Conservation (phyloP, 2,797 vertebrate species). For the Hylomyscus alleni region DNA sequence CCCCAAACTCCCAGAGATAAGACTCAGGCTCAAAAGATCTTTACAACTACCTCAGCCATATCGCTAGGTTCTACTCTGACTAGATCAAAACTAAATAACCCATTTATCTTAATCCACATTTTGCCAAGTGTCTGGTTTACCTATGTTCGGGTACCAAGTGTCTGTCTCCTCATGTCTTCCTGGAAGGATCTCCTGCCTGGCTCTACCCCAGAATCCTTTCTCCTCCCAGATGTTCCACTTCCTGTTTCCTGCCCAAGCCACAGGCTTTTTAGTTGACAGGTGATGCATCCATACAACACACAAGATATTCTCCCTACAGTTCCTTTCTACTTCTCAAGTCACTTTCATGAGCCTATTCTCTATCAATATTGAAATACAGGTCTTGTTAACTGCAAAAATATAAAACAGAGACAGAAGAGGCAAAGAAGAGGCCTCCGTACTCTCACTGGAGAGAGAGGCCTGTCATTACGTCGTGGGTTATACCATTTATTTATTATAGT, state of each 20-base stretch:
- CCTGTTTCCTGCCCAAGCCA: background rate
- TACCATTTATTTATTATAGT: background rate
- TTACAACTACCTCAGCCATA: background rate
- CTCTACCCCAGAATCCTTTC: background rate
- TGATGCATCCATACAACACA: background rate
- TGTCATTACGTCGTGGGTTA: background rate
- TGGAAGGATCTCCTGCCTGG: background rate
- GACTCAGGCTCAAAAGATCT: background rate
- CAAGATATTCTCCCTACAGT: background rate
- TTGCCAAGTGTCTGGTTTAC: background rate
- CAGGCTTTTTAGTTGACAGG: background rate
- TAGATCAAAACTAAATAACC: background rate
- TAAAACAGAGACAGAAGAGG: background rate
- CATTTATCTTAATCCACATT: background rate
- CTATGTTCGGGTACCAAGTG: too few relatives aligned
- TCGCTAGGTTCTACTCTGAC: background rate
- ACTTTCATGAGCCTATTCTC: background rate
- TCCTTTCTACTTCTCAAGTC: background rate
- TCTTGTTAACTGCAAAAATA: background rate
- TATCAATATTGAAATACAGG: background rate
- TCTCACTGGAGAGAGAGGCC: background rate
- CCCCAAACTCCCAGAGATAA: background rate
- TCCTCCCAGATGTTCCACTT: background rate
- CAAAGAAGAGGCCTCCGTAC: background rate
- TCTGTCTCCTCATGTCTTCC: background rate